Base-by-base conservation (phyloP, 1,140 invertebrate genomes). In the Leptopilina boulardi region DNA sequence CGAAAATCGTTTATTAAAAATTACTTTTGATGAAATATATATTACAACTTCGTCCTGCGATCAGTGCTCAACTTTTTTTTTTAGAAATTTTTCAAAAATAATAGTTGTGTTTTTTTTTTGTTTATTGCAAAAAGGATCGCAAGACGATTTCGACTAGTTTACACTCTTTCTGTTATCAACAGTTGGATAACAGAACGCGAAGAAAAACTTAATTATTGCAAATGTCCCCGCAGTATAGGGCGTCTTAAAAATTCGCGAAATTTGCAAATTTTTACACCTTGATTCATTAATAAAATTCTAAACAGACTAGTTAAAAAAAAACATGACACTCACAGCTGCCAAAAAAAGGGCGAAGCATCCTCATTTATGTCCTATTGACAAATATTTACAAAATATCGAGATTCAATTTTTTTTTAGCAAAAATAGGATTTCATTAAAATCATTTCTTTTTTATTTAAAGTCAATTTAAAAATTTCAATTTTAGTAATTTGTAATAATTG, bases 91-190 rank as follows among this genome's bases (percentile, higher is more conserved):
- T 66, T 66, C 34, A 38, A 38, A 30, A 30, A 5, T 30, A 3
- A 3, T 30, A 8, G 8, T 38, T 6, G 5, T 6, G 34, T 38
- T 9, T 19, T 10, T 54, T 18, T 54, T 54, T 54, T 18, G 3
- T 38, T 38, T 38, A 38, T 54, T 54, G 19, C 51, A 73, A 66
- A 71, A 77, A 75, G 44, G 70, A 73, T 83, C 81, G 81, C 85
- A 82, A 84, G 82, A 85, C 85, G 84, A 85, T 78, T 85, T 86
- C 84, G 89, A 90, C 88, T 90, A 90, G 89, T 83, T 87, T 80
- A 87, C 88, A 90, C 89, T 89, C 88, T 82, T 76, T 83, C 80
- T 66, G 73, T 80, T 77, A 81, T 82, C 51, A 30, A 18, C 21
- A 18, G 38, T 38, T 26, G 71, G 82, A 66, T 82, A 78, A 84